Percentiles rank a stretch among this genome's conserved stretches.
These are phyloP conservation scores for Sebastes hubbsi DNA, from an alignment of 2,797 vertebrate species.

Conservation along the genomic window DNA sequence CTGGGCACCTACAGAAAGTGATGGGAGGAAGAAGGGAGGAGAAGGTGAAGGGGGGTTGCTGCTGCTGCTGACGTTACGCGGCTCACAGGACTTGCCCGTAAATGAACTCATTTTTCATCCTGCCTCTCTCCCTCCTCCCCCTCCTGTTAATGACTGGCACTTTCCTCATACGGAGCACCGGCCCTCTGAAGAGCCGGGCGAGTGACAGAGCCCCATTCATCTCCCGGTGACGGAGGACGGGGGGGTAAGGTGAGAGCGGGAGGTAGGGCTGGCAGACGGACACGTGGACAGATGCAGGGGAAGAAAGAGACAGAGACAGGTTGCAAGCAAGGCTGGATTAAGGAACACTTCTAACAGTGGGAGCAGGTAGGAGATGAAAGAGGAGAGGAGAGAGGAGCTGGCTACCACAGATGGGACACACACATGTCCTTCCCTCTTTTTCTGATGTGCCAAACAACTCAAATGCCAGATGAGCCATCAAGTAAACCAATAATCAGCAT, in stretches of 20 bases:
- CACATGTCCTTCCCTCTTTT: conserved; percentile 4
- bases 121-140: conserved; percentile 88
- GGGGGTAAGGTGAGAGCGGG: conserved; percentile 32
- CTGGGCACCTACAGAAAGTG: conserved; percentile 66
- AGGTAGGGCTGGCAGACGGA: conserved; percentile 63
- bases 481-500: conserved; percentile 50
- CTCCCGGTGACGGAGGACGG: conserved; percentile 73
- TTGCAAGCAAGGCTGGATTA: conserved; percentile 56
- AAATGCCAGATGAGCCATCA: conserved; percentile 45
- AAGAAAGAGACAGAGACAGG: conserved; percentile 66
- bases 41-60: conserved; percentile 44
- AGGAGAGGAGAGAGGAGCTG: not conserved
- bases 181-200: conserved; percentile 94
- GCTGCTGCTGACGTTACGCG: conserved; percentile 84
- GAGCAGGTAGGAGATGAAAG: conserved; percentile 57
- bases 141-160: conserved; percentile 96
- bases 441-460: conserved; percentile 28
- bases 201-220: conserved; percentile 90
- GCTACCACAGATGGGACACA: conserved; percentile 37
- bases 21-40: conserved; percentile 54
- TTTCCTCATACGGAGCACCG: conserved; percentile 90
- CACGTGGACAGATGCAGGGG: conserved; percentile 58
- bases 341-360: conserved; percentile 60
- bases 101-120: conserved; percentile 99
- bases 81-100: conserved; percentile 96